Conservation (phyloP, 1,140 invertebrate genomes). For the Andrena cerasifolii region DNA sequence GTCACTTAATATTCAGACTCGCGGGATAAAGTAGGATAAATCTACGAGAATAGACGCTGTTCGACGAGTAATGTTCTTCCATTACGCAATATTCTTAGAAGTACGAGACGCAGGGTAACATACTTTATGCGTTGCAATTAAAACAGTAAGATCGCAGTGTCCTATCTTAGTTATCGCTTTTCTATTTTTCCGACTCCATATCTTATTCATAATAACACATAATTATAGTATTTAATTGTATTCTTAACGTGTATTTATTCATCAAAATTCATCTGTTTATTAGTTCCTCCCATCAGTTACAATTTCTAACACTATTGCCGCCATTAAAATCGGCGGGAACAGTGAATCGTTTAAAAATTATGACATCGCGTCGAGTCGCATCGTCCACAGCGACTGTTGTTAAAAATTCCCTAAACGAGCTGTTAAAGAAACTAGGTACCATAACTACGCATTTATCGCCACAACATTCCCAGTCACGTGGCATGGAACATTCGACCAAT, state of each 20-base stretch:
- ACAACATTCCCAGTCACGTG: too few species aligned
- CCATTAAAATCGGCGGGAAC: too few species aligned
- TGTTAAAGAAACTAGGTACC: background rate
- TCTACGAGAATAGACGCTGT: background rate
- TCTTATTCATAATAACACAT: background rate
- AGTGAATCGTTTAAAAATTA: too few species aligned
- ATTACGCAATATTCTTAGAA: slow-evolving; percentile 5
- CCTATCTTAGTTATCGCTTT: background rate
- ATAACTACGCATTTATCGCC: too few species aligned
- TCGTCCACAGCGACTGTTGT: background rate
- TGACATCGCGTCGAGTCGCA: too few species aligned
- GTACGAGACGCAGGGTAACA: background rate
- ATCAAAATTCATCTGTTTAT: too few species aligned
- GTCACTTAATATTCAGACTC: background rate
- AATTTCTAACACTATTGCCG: background rate
- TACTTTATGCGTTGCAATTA: background rate
- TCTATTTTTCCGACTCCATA: background rate
- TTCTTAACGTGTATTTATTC: too few species aligned
- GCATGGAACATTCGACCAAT: too few species aligned
- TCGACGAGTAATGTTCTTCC: slow-evolving; percentile 7
- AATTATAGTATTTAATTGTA: too few species aligned
- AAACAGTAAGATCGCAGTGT: background rate
- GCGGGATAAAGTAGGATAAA: background rate
- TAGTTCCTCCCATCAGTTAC: too few species aligned
- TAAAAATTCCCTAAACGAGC: background rate